Evolutionary conservation across 2,888 invertebrate genomes (phyloP).

Genomic region (Cephonodes hylas): DNA sequence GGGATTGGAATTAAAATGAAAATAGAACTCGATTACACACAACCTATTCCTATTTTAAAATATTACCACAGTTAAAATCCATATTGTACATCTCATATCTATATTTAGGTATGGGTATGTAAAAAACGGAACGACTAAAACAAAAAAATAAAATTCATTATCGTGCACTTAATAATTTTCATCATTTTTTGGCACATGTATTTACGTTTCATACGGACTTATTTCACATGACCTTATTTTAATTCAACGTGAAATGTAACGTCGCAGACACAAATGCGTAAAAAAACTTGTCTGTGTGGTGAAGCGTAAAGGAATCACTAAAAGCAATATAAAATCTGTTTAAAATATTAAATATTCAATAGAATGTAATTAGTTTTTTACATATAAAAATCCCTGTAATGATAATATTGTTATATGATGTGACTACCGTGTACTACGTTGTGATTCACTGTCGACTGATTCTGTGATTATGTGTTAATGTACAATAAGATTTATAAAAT

Average conservation of each 20-base stretch:
- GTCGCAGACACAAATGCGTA: constrained; percentile 36
- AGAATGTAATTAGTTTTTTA: constrained; percentile 73
- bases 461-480: constrained; percentile 52
- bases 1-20: not conserved
- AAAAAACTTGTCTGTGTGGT: constrained; percentile 25
- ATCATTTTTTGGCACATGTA: constrained; percentile 68
- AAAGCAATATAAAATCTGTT: constrained; percentile 68
- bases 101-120: not conserved
- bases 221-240: constrained; percentile 43
- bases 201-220: constrained; percentile 45
- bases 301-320: constrained; percentile 48
- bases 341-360: constrained; percentile 73
- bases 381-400: constrained; percentile 79
- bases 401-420: constrained; percentile 78
- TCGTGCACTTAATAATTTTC: constrained; percentile 9
- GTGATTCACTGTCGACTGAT: constrained; percentile 36
- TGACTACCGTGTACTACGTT: constrained; percentile 50
- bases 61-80: not conserved
- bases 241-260: constrained; percentile 32
- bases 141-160: not conserved
- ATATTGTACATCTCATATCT: not conserved
- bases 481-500: constrained; percentile 77
- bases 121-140: not conserved
- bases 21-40: not conserved
- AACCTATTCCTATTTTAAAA: not conserved